Conservation (phyloP, 1,140 invertebrate species). For the Neotoxoptera formosana region DNA sequence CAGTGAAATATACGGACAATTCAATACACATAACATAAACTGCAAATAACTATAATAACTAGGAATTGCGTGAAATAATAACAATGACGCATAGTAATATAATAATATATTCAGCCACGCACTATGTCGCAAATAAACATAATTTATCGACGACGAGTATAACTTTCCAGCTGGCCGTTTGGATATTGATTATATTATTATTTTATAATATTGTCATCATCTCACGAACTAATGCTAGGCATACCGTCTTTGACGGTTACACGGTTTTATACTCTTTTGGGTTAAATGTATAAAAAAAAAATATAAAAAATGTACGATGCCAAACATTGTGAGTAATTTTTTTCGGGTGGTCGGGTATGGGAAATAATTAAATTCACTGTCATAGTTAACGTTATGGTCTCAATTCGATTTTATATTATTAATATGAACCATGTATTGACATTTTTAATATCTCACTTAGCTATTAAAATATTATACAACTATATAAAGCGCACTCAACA, state of each 20-base stretch:
- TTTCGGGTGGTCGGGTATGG: background rate
- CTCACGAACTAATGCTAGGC: background rate
- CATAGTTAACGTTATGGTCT: background rate
- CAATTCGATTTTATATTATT: background rate
- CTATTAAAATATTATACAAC: background rate
- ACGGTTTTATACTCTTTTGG: background rate
- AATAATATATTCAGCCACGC: background rate
- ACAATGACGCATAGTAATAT: background rate
- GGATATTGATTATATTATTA: background rate
- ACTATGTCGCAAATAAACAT: background rate
- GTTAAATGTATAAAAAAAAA: background rate
- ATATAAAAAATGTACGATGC: background rate
- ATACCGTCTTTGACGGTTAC: background rate
- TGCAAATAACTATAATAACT: background rate
- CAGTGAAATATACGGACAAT: background rate
- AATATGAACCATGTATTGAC: background rate
- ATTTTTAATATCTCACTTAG: background rate
- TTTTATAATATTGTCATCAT: background rate
- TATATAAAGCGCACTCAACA: background rate
- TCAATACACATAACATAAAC: background rate
- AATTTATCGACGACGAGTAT: background rate
- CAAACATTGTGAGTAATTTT: background rate
- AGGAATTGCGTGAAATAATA: background rate
- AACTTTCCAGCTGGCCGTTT: background rate
- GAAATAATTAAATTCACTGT: background rate